Percentiles rank a stretch among this genome's conserved stretches.
Conservation (phyloP, 2,888 invertebrate genomes). For the Tipula confusa region DNA sequence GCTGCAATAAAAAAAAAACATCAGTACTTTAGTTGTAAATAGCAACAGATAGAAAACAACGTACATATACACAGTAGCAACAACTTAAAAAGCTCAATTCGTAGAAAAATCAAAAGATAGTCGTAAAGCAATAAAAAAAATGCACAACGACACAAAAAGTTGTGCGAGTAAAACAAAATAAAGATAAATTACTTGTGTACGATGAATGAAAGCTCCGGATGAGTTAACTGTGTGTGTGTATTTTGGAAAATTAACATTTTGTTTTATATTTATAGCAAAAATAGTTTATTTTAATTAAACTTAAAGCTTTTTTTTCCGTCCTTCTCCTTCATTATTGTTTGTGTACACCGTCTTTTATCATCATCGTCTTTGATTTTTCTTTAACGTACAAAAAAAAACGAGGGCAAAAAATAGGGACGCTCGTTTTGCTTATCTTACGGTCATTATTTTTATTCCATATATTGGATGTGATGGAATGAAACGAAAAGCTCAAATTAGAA, state of each 20-base stretch:
- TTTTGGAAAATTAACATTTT: neutral
- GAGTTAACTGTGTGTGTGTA: neutral
- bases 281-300: slow-evolving; percentile 20
- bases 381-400: neutral
- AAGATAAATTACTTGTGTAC: neutral
- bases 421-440: neutral
- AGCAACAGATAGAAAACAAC: neutral
- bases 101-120: neutral
- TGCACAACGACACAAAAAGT: neutral
- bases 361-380: neutral
- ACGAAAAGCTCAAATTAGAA: neutral
- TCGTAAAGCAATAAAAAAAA: slow-evolving; percentile 4
- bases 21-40: neutral
- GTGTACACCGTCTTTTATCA: neutral
- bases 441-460: neutral
- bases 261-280: neutral
- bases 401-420: neutral
- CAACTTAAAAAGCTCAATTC: slow-evolving; percentile 5
- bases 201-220: neutral
- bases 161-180: neutral
- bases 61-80: neutral
- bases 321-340: neutral
- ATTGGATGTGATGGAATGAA: neutral
- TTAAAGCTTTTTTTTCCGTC: neutral
- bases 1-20: neutral